Evolutionary conservation across 2,888 invertebrate species (phyloP), one percentile per base, ranked within the genome.

Genomic region (Sphaerophoria rueppellii): DNA sequence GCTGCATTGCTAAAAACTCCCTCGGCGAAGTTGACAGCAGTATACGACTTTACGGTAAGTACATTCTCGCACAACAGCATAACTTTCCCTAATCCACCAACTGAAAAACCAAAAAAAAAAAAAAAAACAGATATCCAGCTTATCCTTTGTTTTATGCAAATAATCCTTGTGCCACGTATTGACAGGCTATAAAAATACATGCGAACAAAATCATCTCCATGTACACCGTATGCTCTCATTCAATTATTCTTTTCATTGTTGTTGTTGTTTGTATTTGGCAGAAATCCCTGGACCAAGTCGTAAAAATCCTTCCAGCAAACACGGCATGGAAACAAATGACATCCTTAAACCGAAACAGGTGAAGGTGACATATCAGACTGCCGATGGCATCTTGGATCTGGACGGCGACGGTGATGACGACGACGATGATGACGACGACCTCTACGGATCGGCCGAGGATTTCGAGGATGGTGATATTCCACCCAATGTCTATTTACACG

Each of bases 1-100:
- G 95, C 69, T 98, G 98, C 90, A 95, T 96, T 79, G 97, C 97
- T 40, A 96, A 96, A 91, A 97, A 96, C 92, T 96, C 96, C 0
- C 93, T 97, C 3, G 97, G 97, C 0, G 97, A 97, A 91, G 96
- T 96, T 24, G 97, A 97, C 90, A 96, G 96, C 92, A 95, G 95
- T 89, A 97, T 98, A 89, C 94, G 97, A 87, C 93, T 98, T 69
- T 97, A 97, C 91, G 97, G 98, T 97, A 92, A 94, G 90, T 43
- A 43, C 9, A 43, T 43, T 11, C 11, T 43, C 43, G 43, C 43
- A 43, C 43, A 4, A 40, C 40, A 11, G 35, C 14, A 55, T 16
- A 11, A 34, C 55, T n/a, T 58, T 9, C 70, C 43, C 24, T 74
- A 78, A 82, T 77, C 86, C 65, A 12, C 6, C 40, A 40, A 24